Evolutionary conservation across 2,113 vertebrate species (phyloP).

Genomic region (Tragelaphus scriptus): DNA sequence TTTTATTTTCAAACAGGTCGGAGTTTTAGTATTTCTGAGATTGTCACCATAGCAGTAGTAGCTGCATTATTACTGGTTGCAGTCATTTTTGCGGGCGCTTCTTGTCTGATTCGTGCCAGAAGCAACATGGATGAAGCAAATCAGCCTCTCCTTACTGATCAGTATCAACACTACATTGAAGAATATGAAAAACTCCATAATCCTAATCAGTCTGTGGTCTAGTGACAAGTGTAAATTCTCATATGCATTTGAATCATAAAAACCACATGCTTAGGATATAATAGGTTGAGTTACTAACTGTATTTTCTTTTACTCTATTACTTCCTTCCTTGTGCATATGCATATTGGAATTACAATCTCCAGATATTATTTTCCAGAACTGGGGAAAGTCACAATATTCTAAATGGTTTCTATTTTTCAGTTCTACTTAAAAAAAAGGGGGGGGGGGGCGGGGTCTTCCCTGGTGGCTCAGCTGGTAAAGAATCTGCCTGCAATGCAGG

Average conservation of each 20-base stretch:
- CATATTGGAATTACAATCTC: neutral
- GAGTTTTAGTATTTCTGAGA: constrained; percentile 86
- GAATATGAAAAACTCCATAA: constrained; percentile 83
- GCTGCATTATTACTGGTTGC: constrained; percentile 87
- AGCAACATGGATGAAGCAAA: constrained; percentile 83
- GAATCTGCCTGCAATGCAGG: neutral
- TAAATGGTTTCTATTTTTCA: neutral
- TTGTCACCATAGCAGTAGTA: constrained; percentile 90
- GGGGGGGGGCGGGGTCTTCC: accelerated
- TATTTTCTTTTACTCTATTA: neutral
- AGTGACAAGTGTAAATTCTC: constrained; percentile 30
- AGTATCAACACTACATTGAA: constrained; percentile 92
- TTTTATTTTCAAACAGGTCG: constrained; percentile 76
- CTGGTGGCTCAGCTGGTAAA: neutral
- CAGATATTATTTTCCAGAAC: neutral
- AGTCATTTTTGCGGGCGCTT: constrained; percentile 83
- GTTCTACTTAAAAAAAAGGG: neutral
- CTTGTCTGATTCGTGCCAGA: constrained; percentile 82
- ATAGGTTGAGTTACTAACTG: neutral
- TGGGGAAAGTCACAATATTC: neutral
- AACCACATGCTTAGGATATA: constrained; percentile 54
- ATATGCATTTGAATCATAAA: neutral
- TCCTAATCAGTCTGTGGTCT: constrained; percentile 90
- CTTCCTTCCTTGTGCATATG: neutral
- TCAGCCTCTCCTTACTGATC: constrained; percentile 91